Evolutionary conservation across 64 coral and sea anemone genomes (phyloP), one percentile per base, ranked within the genome.

Genomic region (Montipora cactus): DNA sequence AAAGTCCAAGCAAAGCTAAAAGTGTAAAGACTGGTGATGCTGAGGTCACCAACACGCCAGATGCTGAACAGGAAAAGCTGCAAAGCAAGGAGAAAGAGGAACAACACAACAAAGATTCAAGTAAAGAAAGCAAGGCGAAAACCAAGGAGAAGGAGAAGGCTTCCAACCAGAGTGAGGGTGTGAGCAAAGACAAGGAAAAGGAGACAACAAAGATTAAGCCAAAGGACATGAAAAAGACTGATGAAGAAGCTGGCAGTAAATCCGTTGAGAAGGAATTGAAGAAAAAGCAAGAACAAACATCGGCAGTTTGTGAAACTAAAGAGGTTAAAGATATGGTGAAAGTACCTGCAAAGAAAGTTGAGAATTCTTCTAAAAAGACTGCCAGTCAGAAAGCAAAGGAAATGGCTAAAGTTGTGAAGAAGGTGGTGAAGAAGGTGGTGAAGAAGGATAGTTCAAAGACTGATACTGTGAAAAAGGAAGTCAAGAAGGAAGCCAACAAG

Each of bases 1-100:
- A 18, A 12, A 9, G 7, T 70, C 82, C 19, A 86, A 52, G 44
- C 7, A 86, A 86, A 46, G 1, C 58, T 55, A 95, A 95, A 74
- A 90, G 25, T 49, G 8, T 14, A 59, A 90, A 94, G 59, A 52
- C 87, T 5, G 49, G 89, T 89, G 93, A 91, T 78, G 46, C 21
- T 22, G 93, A 98, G 18, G 79, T 88, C 21, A 83, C 95, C 18
- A 97, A 94, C 87, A 92, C 72, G 20, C 87, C n/a, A 81, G 96
- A 97, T 21, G 87, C 47, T n/a, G 91, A 96, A 62, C 82, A 90
- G 21, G 89, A 84, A 4, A 90, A 76, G 66, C 69, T 76, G 50
- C 69, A 11, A 53, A 44, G 49, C 8, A 96, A 96, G 45, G 91
- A 95, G 49, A 91, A 76, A 68, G 91, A 93, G 76, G 52, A 90